Evolutionary conservation across 2,888 invertebrate species (phyloP), one percentile per base, ranked within the genome.

Genomic region (Calameuta idolon): DNA sequence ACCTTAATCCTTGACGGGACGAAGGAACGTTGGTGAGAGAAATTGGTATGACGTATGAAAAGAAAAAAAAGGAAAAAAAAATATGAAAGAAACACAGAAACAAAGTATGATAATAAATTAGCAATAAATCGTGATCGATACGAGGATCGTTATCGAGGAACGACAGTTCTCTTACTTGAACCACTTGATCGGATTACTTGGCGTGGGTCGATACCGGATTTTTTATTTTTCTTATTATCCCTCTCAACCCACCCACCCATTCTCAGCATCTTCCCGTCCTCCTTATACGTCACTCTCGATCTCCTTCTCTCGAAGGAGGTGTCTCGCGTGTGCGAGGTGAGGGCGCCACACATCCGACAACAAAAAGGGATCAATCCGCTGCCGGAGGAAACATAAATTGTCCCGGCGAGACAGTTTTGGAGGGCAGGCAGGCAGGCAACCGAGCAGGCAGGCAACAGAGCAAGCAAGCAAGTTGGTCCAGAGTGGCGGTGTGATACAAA

Each of bases 301-400:
- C 55, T 9, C 55, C 55, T 55, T 23, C 55, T 9, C 55, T 55
- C 55, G 5, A 37, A 23, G 40, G 71, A 74, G 74, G 74, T 35
- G 76, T 77, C 68, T 69, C 76, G 74, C 73, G 76, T 69, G 35
- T 68, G 34, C 73, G 76, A 40, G 73, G 77, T 71, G 71, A n/a
- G 76, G 81, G 79, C 83, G 84, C 79, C 79, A 81, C 78, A 79
- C 80, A 82, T 83, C 80, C 80, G 82, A 85, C 87, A 87, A 89
- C 87, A 88, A 89, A 90, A 89, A 88, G 88, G 88, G 89, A 90
- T 90, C 90, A 90, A 90, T 90, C 90, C 87, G 87, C 85, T 84
- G 83, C 84, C 82, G 85, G 86, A 89, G 89, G 88, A 89, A 89
- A 89, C 89, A 89, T 90, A 90, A 90, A 90, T 90, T 89, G 88